phyloP scores from a whole-genome alignment of 2,113 vertebrate species.

The Ellobius talpinus region DNA sequence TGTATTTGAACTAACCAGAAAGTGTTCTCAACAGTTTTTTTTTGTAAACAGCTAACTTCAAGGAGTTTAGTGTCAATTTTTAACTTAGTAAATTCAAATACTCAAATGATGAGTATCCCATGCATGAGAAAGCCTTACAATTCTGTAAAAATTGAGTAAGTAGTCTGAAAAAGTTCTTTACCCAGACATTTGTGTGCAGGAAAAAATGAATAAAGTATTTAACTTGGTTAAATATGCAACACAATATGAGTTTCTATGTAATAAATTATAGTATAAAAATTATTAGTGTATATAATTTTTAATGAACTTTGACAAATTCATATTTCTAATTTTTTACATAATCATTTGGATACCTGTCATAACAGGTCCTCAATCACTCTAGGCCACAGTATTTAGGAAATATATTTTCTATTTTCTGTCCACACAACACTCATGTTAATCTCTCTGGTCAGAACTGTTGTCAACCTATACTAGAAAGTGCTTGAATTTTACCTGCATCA shows the following conservation, averaged over 20 bases:
- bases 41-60: slow-evolving; percentile 43
- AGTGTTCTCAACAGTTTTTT: slow-evolving; percentile 6
- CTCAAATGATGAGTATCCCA: background rate
- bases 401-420: background rate
- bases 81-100: slow-evolving; percentile 9
- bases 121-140: background rate
- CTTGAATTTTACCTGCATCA: rapidly evolving
- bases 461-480: background rate
- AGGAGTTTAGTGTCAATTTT: background rate
- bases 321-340: slow-evolving; percentile 2
- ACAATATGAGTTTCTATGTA: background rate
- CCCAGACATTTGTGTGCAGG: background rate
- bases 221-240: background rate
- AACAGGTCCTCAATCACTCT: background rate
- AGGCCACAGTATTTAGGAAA: background rate
- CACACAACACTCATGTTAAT: rapidly evolving
- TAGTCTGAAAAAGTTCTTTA: background rate
- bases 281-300: background rate
- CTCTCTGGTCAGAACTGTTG: background rate
- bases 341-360: background rate
- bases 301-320: background rate
- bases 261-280: background rate
- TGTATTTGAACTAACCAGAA: background rate
- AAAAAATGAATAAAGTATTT: background rate
- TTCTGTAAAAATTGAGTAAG: background rate